phyloP scores from a whole-genome alignment of 2,888 invertebrate species.

The Philopedon plagiatum region DNA sequence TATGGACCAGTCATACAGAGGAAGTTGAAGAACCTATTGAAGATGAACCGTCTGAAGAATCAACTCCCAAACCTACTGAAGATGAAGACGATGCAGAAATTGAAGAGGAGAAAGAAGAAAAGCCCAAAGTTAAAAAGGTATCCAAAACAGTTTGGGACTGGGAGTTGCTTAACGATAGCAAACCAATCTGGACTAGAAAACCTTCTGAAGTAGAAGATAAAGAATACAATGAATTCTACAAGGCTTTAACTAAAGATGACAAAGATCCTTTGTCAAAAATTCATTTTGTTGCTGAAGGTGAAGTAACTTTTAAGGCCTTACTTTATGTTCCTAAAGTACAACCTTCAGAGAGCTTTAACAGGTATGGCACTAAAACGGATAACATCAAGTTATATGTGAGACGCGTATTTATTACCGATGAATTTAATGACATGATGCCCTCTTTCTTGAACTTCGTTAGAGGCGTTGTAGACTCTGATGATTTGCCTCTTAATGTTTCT shows the following conservation, averaged over 20 bases:
- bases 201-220: conserved; percentile 85
- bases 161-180: conserved; percentile 96
- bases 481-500: conserved; percentile 97
- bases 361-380: conserved; percentile 93
- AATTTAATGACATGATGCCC: conserved; percentile 99
- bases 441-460: conserved; percentile 95
- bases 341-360: conserved; percentile 93
- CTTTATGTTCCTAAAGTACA: conserved; percentile 93
- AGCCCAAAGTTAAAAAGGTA: conserved; percentile 87
- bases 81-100: conserved; percentile 72
- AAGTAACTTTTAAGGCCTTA: conserved; percentile 98
- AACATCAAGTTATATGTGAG: conserved; percentile 98
- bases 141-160: conserved; percentile 99
- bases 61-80: conserved; percentile 74
- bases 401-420: conserved; percentile 99
- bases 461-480: conserved; percentile 99
- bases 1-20: conserved; percentile 86
- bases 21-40: conserved; percentile 80
- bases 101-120: conserved; percentile 82
- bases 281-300: conserved; percentile 99
- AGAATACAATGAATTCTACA: conserved; percentile 97
- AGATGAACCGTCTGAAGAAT: conserved; percentile 70
- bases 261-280: conserved; percentile 88
- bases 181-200: conserved; percentile 99
- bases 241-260: conserved; percentile 91